Conservation (phyloP, 2,888 invertebrate species). For the Acronicta aceris region DNA sequence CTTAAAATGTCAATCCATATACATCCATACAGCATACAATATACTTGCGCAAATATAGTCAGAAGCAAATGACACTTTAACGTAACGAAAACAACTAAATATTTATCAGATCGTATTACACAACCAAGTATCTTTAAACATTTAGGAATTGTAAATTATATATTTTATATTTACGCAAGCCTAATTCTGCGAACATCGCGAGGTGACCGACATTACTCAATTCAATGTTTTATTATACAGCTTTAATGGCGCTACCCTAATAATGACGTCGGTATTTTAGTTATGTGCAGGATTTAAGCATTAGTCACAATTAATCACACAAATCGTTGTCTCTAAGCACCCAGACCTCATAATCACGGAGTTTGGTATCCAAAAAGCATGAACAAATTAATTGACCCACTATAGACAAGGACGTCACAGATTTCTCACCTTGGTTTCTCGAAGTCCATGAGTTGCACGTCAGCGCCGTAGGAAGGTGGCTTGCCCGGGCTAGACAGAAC, state of each 20-base stretch:
- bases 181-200: too few species aligned
- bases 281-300: background rate
- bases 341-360: background rate
- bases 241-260: background rate
- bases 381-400: background rate
- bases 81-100: too few species aligned
- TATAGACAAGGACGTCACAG: slow-evolving; percentile 12
- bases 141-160: too few species aligned
- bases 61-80: too few species aligned
- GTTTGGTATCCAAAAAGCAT: background rate
- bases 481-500: slow-evolving; percentile 53
- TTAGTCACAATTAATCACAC: background rate
- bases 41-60: too few species aligned
- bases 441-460: slow-evolving; percentile 57
- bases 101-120: too few species aligned
- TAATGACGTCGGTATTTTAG: too few species aligned
- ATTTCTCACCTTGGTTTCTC: slow-evolving; percentile 54
- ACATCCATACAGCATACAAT: too few species aligned
- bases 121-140: too few species aligned
- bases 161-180: too few species aligned
- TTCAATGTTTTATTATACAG: background rate
- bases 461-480: slow-evolving; percentile 50
- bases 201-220: too few species aligned
- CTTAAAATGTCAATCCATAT: too few species aligned
- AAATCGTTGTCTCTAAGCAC: background rate